Percentiles rank a stretch among this genome's conserved stretches.
These are phyloP conservation scores for Formicarius rufipectus DNA, from an alignment of 2,113 vertebrate species.

Conservation along the genomic window DNA sequence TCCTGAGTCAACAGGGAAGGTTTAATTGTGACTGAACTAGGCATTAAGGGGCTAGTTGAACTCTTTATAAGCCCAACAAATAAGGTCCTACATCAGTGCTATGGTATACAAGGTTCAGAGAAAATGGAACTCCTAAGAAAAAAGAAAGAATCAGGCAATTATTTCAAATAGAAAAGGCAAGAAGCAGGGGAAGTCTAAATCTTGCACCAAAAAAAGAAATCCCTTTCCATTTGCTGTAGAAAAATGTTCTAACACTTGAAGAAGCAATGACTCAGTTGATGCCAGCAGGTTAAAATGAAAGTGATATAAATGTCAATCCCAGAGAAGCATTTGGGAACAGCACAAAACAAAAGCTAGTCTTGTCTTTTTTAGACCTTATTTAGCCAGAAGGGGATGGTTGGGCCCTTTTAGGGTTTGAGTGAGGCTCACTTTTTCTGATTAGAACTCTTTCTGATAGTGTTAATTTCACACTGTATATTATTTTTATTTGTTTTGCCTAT, in stretches of 20 bases:
- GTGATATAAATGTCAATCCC: slow-evolving; percentile 4
- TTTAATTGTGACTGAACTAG: slow-evolving; percentile 71
- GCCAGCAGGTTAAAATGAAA: slow-evolving; percentile 35
- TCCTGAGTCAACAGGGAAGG: slow-evolving; percentile 59
- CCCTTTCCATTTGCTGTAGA: not conserved
- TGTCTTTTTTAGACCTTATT: not conserved
- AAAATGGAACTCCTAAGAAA: slow-evolving; percentile 29
- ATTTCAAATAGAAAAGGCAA: slow-evolving; percentile 46
- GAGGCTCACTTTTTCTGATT: not conserved
- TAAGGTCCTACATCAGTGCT: slow-evolving; percentile 4
- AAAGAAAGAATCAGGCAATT: not conserved
- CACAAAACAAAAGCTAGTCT: not conserved
- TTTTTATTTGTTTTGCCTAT: slow-evolving; percentile 61
- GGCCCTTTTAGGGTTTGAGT: not conserved
- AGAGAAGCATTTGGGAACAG: slow-evolving; percentile 7
- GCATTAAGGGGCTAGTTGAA: slow-evolving; percentile 73
- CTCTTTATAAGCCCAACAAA: slow-evolving; percentile 66
- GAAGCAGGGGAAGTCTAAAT: not conserved
- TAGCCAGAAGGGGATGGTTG: not conserved
- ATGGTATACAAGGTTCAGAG: not conserved
- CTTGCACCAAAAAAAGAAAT: not conserved
- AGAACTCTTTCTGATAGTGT: slow-evolving; percentile 1
- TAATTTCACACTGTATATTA: not conserved
- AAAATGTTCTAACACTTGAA: not conserved
- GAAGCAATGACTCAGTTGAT: not conserved